phyloP scores from a whole-genome alignment of 2,888 invertebrate species.

The Lumbricus terrestris region DNA sequence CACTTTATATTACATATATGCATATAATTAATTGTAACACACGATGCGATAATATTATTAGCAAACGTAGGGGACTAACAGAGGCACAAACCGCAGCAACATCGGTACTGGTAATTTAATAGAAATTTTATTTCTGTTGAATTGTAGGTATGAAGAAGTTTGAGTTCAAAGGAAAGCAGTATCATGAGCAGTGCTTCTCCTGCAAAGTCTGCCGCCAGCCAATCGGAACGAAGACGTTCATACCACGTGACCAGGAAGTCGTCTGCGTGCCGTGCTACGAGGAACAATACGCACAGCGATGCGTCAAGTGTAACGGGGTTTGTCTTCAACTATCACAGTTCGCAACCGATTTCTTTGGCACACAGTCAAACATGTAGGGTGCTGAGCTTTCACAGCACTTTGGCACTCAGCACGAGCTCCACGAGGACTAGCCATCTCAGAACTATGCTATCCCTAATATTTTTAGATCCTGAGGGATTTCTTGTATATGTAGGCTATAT shows the following conservation, averaged over 20 bases:
- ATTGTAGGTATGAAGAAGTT: conserved; percentile 98
- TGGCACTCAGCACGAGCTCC: too few relatives aligned
- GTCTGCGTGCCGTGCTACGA: conserved; percentile 99
- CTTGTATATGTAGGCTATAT: too few relatives aligned
- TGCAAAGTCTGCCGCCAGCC: conserved; percentile 91
- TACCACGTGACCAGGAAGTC: conserved; percentile 92
- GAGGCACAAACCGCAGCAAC: not conserved
- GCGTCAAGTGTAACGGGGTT: conserved; percentile 60
- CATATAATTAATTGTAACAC: too few relatives aligned
- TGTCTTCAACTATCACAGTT: not conserved
- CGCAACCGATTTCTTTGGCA: too few relatives aligned
- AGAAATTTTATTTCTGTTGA: not conserved
- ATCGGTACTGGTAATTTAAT: not conserved
- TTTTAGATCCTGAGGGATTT: too few relatives aligned
- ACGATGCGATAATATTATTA: too few relatives aligned
- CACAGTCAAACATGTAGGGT: not conserved
- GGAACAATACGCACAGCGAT: conserved; percentile 98
- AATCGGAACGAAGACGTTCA: conserved; percentile 98
- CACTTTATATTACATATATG: too few relatives aligned
- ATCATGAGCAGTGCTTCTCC: conserved; percentile 99
- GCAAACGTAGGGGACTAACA: not conserved
- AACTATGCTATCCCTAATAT: too few relatives aligned
- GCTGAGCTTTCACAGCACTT: not conserved
- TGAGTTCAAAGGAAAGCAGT: conserved; percentile 99
- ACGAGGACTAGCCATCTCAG: too few relatives aligned